These are phyloP conservation scores for Schizopygopsis pylzovi DNA, from an alignment of 2,797 vertebrate species.

Conservation along the genomic window DNA sequence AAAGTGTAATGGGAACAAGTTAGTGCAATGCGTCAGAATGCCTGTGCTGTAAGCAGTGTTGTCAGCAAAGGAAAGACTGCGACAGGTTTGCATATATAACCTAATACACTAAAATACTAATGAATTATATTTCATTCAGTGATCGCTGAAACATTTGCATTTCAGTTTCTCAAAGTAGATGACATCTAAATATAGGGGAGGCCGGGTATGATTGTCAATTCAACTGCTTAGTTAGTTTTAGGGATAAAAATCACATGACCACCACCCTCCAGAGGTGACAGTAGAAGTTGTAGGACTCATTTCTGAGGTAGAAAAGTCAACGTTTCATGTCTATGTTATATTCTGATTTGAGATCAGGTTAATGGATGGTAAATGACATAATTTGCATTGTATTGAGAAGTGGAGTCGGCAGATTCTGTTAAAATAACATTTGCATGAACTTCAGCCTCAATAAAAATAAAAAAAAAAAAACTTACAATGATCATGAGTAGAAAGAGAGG, in stretches of 20 bases:
- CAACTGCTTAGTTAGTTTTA: background rate
- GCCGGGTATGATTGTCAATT: background rate
- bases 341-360: background rate
- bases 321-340: background rate
- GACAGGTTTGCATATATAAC: conserved; percentile 15
- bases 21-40: conserved; percentile 32
- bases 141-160: background rate
- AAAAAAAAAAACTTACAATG: background rate
- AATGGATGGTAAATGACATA: background rate
- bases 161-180: background rate
- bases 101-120: conserved; percentile 4
- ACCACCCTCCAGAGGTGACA: background rate
- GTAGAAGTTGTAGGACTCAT: background rate
- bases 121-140: conserved; percentile 6
- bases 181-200: background rate
- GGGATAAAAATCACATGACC: no score
- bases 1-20: conserved; percentile 56
- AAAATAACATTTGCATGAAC: background rate
- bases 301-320: background rate
- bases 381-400: background rate
- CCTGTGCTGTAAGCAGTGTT: conserved; percentile 1
- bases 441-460: background rate
- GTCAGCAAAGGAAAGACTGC: conserved; percentile 16
- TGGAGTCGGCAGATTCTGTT: background rate
- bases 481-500: background rate